Conservation (phyloP, 2,888 invertebrate species). For the Arrhopalites spinosus region DNA sequence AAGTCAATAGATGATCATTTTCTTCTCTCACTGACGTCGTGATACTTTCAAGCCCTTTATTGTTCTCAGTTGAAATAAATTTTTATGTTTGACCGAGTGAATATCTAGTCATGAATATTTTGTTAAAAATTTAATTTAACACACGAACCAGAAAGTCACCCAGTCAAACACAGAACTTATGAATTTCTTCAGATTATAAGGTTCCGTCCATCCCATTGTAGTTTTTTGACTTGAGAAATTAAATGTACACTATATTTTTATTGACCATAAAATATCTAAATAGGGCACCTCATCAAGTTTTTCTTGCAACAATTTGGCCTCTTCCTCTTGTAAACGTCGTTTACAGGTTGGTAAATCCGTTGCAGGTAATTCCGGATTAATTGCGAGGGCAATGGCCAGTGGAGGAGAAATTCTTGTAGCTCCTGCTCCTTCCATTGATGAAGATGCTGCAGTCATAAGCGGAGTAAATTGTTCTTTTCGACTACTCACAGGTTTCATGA, state of each 20-base stretch:
- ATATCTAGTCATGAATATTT: conserved; percentile 61
- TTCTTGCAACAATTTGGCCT: conserved; percentile 22
- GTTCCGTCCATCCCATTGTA: neutral
- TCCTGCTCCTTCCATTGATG: neutral
- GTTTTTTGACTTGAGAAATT: neutral
- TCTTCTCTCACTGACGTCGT: neutral
- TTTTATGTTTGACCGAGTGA: conserved; percentile 59
- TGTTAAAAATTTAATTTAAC: conserved; percentile 23
- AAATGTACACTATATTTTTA: neutral
- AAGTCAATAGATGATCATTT: neutral
- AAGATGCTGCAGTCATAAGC: neutral
- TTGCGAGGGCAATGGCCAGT: neutral
- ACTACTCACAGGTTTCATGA: conserved; percentile 23
- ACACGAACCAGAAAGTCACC: conserved; percentile 60
- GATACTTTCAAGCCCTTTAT: neutral
- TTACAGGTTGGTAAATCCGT: neutral
- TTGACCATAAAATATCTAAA: neutral
- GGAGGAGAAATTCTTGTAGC: neutral
- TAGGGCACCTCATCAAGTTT: conserved; percentile 21
- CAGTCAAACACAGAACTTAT: conserved; percentile 54
- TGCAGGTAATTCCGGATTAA: neutral
- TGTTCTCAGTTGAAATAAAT: neutral
- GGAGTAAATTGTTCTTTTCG: conserved; percentile 1
- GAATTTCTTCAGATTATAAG: neutral
- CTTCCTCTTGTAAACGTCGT: conserved; percentile 1